Percentiles rank a stretch among this genome's conserved stretches.
Conservation (phyloP, 1,140 invertebrate species). For the Theocolax elegans region DNA sequence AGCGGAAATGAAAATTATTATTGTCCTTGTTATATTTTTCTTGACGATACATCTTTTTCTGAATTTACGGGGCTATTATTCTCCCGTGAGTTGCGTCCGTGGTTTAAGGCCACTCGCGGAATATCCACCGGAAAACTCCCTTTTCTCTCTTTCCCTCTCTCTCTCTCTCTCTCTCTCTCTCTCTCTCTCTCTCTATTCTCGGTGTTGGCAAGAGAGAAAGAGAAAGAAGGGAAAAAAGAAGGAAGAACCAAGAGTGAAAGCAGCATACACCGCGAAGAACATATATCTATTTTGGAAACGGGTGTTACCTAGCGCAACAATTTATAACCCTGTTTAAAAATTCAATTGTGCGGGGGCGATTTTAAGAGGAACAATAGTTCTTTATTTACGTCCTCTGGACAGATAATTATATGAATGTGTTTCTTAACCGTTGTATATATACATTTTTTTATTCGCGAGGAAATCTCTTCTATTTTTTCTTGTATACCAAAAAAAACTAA, state of each 20-base stretch:
- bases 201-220: no score
- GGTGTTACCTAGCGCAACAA: not conserved
- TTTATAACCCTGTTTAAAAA: slow-evolving; percentile 7
- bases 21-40: slow-evolving; percentile 17
- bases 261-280: not conserved
- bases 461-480: no score
- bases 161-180: not conserved
- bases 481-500: no score
- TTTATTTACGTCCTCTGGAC: no score
- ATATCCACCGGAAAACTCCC: slow-evolving; percentile 6
- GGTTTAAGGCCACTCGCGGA: slow-evolving; percentile 16
- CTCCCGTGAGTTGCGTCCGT: slow-evolving; percentile 2
- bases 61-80: slow-evolving; percentile 27
- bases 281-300: not conserved
- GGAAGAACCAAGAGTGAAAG: not conserved
- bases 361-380: not conserved
- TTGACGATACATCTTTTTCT: slow-evolving; percentile 17
- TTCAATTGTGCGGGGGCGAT: not conserved
- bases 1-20: slow-evolving; percentile 2
- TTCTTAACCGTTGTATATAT: no score
- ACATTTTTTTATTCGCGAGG: no score
- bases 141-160: not conserved
- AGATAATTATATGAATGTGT: no score
- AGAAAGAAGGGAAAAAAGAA: not conserved
- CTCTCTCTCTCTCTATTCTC: no score